Evolutionary conservation across 2,113 vertebrate genomes (phyloP).

Genomic region (Gymnorhina tibicen): DNA sequence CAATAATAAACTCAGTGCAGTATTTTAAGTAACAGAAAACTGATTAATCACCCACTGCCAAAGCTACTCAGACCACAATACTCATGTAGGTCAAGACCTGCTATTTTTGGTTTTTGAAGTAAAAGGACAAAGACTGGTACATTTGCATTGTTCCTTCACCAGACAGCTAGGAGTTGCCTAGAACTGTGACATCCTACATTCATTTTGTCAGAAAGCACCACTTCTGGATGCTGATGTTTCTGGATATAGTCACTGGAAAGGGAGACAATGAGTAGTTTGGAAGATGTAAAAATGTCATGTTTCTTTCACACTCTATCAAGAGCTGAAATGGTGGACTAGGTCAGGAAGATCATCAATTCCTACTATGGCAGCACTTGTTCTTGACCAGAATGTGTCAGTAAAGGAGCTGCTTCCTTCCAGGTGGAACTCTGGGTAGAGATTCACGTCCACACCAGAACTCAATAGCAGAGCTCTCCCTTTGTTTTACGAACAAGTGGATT

Average conservation of each 20-base stretch:
- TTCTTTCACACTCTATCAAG: neutral
- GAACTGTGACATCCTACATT: neutral
- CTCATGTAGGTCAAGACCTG: neutral
- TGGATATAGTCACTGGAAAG: neutral
- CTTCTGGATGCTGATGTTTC: neutral
- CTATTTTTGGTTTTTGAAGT: neutral
- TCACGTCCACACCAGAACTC: neutral
- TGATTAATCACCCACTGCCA: neutral
- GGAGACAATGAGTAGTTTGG: neutral
- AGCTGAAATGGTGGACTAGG: neutral
- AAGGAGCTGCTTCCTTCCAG: neutral
- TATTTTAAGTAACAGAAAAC: neutral
- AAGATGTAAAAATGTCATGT: neutral
- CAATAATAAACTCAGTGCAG: neutral
- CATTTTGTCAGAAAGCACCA: neutral
- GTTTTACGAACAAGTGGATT: neutral
- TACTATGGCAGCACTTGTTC: neutral
- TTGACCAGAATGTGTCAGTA: neutral
- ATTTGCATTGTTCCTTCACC: neutral
- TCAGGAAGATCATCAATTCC: neutral
- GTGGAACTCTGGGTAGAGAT: neutral
- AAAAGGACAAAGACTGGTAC: neutral
- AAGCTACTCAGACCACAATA: neutral
- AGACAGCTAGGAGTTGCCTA: neutral
- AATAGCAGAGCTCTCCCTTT: neutral